These are phyloP conservation scores for Oconnorella tubifera DNA, from an alignment of 2,888 invertebrate genomes.

Conservation along the genomic window DNA sequence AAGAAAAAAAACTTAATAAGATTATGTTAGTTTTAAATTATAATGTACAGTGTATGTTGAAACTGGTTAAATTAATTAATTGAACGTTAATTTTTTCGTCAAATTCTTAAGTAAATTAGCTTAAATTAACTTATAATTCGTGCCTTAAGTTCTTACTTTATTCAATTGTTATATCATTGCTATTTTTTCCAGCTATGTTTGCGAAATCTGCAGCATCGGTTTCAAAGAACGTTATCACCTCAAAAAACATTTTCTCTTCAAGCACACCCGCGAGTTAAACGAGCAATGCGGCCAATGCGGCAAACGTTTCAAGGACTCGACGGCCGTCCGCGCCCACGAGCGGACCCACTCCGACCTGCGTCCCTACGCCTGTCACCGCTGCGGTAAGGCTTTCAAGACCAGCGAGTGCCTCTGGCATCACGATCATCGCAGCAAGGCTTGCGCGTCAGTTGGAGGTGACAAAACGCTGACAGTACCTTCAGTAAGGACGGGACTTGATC, in stretches of 20 bases:
- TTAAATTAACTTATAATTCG: too few species aligned
- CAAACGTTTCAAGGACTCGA: constrained; percentile 39
- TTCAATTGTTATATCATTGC: too few species aligned
- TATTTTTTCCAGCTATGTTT: constrained; percentile 27
- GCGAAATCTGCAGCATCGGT: constrained; percentile 37
- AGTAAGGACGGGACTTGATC: too few species aligned
- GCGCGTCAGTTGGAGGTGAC: background rate
- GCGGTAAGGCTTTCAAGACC: constrained; percentile 38
- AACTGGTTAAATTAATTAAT: too few species aligned
- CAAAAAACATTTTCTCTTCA: constrained; percentile 38
- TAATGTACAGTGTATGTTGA: too few species aligned
- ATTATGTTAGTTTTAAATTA: too few species aligned
- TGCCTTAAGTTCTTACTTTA: too few species aligned
- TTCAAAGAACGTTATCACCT: constrained; percentile 40
- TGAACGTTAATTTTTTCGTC: too few species aligned
- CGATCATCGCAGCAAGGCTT: constrained; percentile 30
- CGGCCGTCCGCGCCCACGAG: constrained; percentile 38
- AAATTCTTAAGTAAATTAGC: too few species aligned
- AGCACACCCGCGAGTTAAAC: constrained; percentile 36
- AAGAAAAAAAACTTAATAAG: too few species aligned
- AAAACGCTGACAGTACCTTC: too few species aligned
- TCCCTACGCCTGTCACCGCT: constrained; percentile 35
- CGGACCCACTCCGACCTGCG: constrained; percentile 36
- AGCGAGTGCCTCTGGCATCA: constrained; percentile 40
- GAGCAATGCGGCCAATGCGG: constrained; percentile 37